A percentile compares a stretch with the other conserved stretches of the same genome.
Conservation (phyloP, 2,888 invertebrate genomes). For the Tetragonisca angustula region DNA sequence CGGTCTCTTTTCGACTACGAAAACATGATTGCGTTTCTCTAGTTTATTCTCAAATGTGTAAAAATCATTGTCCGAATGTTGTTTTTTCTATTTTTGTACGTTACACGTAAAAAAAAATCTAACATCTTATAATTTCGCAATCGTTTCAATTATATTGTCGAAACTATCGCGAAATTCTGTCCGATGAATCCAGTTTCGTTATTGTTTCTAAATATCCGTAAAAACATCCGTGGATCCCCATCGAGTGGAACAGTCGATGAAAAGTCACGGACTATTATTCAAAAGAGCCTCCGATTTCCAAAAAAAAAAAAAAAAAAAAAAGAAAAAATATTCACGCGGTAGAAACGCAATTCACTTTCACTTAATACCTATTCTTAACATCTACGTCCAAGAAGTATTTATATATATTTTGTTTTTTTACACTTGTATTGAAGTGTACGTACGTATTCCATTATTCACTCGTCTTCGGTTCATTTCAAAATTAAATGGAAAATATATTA, state of each 20-base stretch:
- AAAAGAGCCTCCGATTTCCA: constrained; percentile 19
- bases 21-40: constrained; percentile 19
- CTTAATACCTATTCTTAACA: constrained; percentile 60
- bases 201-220: not conserved
- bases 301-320: not conserved
- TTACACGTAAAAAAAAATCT: not conserved
- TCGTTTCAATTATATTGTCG: constrained; percentile 61
- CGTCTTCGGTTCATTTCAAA: constrained; percentile 25
- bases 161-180: constrained; percentile 57
- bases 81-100: not conserved
- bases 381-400: constrained; percentile 54
- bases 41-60: not conserved
- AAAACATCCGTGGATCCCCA: constrained; percentile 34
- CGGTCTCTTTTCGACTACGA: constrained; percentile 46
- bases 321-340: not conserved
- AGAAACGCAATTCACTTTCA: constrained; percentile 60
- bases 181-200: not conserved
- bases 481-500: constrained; percentile 66
- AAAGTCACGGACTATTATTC: constrained; percentile 32
- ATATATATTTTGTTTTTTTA: constrained; percentile 48
- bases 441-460: constrained; percentile 38
- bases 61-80: not conserved
- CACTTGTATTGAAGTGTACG: constrained; percentile 28
- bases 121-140: constrained; percentile 51
- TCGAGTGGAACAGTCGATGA: constrained; percentile 45